Percentiles rank a stretch among this genome's conserved stretches.
phyloP scores from a whole-genome alignment of 2,113 vertebrate genomes.

The Lampris megalopsis region DNA sequence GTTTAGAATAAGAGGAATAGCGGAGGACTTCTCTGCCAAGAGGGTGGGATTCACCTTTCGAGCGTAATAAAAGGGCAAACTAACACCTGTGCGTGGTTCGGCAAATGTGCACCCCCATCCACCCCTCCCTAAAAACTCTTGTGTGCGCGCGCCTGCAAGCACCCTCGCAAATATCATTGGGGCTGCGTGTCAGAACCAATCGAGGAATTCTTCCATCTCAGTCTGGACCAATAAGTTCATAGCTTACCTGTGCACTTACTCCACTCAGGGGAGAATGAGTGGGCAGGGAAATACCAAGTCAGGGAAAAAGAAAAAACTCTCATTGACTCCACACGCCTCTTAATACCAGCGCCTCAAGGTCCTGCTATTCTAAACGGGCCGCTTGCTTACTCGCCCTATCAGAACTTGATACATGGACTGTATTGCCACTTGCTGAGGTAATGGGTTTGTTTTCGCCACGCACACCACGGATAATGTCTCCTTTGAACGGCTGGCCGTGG shows the following conservation, averaged over 20 bases:
- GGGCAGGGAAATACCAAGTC: constrained; percentile 65
- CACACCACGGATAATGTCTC: constrained; percentile 24
- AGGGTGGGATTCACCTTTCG: constrained; percentile 46
- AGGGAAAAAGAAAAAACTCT: constrained; percentile 68
- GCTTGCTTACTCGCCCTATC: not conserved
- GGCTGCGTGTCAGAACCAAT: constrained; percentile 63
- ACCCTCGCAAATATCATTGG: constrained; percentile 50
- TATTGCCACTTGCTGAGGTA: constrained; percentile 9
- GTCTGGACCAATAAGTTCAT: constrained; percentile 68
- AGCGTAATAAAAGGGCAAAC: constrained; percentile 37
- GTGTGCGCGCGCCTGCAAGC: constrained; percentile 38
- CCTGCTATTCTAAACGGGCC: constrained; percentile 42
- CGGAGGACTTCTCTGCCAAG: constrained; percentile 35
- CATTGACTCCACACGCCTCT: constrained; percentile 51
- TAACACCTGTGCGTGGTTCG: constrained; percentile 19
- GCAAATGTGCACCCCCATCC: not conserved
- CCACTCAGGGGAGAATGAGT: constrained; percentile 62
- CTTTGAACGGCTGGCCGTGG: not conserved
- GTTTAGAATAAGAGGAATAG: constrained; percentile 52
- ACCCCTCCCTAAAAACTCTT: not conserved
- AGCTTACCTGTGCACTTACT: constrained; percentile 80
- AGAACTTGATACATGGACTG: constrained; percentile 30
- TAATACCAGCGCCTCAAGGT: constrained; percentile 54
- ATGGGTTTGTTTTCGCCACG: constrained; percentile 24
- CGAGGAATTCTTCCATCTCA: constrained; percentile 70